Percentiles rank a stretch among this genome's conserved stretches.
phyloP scores from a whole-genome alignment of 2,113 vertebrate genomes.

The Candoia aspera region DNA sequence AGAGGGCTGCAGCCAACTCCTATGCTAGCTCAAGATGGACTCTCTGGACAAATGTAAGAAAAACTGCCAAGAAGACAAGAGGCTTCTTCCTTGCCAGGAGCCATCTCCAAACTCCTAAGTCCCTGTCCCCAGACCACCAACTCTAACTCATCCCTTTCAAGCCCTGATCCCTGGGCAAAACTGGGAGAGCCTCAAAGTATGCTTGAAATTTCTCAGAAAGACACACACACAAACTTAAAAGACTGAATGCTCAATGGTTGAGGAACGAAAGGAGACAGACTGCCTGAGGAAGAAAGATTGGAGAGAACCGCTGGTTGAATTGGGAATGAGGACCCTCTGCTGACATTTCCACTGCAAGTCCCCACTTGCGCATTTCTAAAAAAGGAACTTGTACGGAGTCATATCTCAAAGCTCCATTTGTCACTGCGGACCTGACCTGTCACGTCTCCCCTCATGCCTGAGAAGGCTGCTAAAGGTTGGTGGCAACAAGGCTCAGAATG shows the following conservation, averaged over 20 bases:
- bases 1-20: too few relatives aligned
- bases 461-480: neutral
- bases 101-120: too few relatives aligned
- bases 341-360: neutral
- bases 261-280: neutral
- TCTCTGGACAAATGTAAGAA: too few relatives aligned
- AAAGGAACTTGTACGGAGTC: fast-evolving
- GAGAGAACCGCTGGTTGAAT: neutral
- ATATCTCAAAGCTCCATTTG: slow-evolving; percentile 14
- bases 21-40: too few relatives aligned
- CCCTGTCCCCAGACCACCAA: too few relatives aligned
- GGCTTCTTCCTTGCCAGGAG: too few relatives aligned
- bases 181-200: too few relatives aligned
- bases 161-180: too few relatives aligned
- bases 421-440: neutral
- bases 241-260: neutral
- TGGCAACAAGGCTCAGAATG: neutral
- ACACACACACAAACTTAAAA: neutral
- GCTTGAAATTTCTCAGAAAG: neutral
- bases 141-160: too few relatives aligned
- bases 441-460: neutral
- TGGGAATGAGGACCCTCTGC: too few relatives aligned
- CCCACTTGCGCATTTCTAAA: neutral
- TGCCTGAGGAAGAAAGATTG: neutral
- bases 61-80: too few relatives aligned